These are phyloP conservation scores for Diplolepis rosae DNA, from an alignment of 2,888 invertebrate species.

Conservation along the genomic window DNA sequence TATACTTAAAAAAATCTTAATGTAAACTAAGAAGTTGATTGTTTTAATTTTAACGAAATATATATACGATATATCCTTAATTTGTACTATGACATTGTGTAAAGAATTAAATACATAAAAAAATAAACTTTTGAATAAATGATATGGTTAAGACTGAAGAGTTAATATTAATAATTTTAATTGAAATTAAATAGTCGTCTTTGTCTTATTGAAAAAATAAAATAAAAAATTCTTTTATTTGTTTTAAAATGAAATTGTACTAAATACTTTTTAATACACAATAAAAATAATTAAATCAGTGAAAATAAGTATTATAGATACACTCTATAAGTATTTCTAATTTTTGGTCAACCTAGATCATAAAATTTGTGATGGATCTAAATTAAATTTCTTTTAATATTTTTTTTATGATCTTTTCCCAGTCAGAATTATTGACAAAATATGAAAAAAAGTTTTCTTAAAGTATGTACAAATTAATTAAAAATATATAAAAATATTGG, in stretches of 20 bases:
- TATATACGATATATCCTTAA: not conserved
- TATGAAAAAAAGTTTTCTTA: not conserved
- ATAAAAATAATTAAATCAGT: not conserved
- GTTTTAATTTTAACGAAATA: not conserved
- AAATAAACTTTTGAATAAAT: not conserved
- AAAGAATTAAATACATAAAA: not conserved
- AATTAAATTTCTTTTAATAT: not conserved
- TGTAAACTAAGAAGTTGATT: not conserved
- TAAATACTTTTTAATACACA: not conserved
- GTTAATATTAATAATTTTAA: not conserved
- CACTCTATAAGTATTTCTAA: not conserved
- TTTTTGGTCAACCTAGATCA: constrained; percentile 20
- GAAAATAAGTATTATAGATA: not conserved
- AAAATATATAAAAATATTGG: not conserved
- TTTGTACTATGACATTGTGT: not conserved
- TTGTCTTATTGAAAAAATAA: not conserved
- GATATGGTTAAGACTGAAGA: not conserved
- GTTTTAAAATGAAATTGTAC: too few species aligned
- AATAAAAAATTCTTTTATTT: too few species aligned
- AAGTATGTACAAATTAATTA: not conserved
- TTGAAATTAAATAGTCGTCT: too few species aligned
- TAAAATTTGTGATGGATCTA: not conserved
- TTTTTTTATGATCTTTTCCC: not conserved
- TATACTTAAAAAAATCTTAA: not conserved
- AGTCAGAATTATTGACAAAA: not conserved